Percentiles rank a stretch among this genome's conserved stretches.
Conservation (phyloP, 2,113 vertebrate species). For the Ictalurus punctatus region DNA sequence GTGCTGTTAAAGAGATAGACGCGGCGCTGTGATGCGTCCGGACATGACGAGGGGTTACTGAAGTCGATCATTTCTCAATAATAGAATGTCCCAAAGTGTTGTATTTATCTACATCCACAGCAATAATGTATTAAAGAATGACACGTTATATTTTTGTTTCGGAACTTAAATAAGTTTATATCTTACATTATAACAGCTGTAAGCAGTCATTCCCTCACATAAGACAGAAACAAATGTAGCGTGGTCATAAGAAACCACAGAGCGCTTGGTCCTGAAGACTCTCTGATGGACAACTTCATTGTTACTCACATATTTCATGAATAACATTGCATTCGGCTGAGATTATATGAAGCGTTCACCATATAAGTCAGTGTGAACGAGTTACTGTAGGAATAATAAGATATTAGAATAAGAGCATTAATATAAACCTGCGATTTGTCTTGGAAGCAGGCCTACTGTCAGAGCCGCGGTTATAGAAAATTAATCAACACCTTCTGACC, state of each 20-base stretch:
- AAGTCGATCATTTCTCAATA: background rate
- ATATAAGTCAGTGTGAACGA: background rate
- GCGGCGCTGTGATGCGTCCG: background rate
- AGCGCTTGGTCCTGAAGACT: background rate
- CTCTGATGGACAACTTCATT: background rate
- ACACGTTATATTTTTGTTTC: background rate
- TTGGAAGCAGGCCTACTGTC: background rate
- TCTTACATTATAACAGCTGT: background rate
- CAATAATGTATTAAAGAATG: background rate
- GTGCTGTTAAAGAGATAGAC: background rate
- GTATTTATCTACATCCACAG: background rate
- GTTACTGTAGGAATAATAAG: background rate
- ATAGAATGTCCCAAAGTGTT: background rate
- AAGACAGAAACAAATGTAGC: background rate
- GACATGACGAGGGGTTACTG: background rate
- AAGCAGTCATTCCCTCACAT: background rate
- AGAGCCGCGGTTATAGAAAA: background rate
- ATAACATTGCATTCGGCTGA: background rate
- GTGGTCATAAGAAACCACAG: background rate
- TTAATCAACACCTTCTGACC: slow-evolving; percentile 2
- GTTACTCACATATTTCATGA: background rate
- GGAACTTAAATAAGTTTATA: background rate
- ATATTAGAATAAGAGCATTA: background rate
- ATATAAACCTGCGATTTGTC: background rate
- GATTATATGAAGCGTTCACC: background rate